These are phyloP conservation scores for Timandra comae DNA, from an alignment of 2,888 invertebrate species.

Conservation along the genomic window DNA sequence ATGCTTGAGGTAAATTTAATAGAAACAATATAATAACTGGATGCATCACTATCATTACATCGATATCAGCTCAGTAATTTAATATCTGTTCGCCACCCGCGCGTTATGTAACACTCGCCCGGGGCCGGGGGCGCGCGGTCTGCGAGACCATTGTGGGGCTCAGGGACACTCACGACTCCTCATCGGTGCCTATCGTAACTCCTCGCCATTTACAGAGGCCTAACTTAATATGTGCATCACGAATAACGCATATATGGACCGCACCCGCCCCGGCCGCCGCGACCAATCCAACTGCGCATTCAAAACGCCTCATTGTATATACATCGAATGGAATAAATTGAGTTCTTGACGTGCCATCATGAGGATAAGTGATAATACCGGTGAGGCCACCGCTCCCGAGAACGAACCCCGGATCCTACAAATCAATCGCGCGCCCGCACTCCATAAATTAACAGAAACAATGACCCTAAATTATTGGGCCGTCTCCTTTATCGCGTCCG, in stretches of 20 bases:
- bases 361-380: conserved; percentile 26
- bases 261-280: conserved; percentile 53
- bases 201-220: conserved; percentile 62
- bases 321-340: conserved; percentile 72
- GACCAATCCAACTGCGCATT: conserved; percentile 72
- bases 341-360: conserved; percentile 50
- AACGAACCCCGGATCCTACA: conserved; percentile 60
- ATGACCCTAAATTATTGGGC: conserved; percentile 75
- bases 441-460: conserved; percentile 75
- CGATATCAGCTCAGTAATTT: conserved; percentile 45
- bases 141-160: conserved; percentile 39
- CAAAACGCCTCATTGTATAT: conserved; percentile 72
- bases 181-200: conserved; percentile 64
- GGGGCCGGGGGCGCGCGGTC: conserved; percentile 33
- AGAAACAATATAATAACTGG: conserved; percentile 15
- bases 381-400: conserved; percentile 28
- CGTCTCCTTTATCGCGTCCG: conserved; percentile 64
- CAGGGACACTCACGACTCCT: conserved; percentile 61
- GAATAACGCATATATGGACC: conserved; percentile 66
- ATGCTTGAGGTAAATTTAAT: not conserved
- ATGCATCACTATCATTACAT: conserved; percentile 39
- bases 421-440: conserved; percentile 72
- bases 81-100: conserved; percentile 51
- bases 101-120: conserved; percentile 44
- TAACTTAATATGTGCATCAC: conserved; percentile 77